phyloP scores from a whole-genome alignment of 2,797 vertebrate species.

The Notoglanidium macrostoma region DNA sequence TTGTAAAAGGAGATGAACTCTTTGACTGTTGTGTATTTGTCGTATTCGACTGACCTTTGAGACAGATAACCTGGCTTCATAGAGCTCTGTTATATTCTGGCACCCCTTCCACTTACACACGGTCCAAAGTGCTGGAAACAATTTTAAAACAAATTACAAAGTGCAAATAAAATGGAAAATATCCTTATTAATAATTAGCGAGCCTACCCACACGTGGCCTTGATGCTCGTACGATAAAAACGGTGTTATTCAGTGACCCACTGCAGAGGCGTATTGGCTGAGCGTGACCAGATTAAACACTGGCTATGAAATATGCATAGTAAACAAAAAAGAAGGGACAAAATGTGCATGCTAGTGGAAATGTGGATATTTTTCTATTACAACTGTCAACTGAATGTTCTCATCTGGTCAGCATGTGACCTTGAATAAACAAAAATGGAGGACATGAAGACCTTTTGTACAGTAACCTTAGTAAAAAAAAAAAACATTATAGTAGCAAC shows the following conservation, averaged over 20 bases:
- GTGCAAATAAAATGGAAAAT: constrained; percentile 60
- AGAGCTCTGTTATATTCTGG: constrained; percentile 44
- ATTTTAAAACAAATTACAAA: constrained; percentile 60
- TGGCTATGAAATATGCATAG: constrained; percentile 29
- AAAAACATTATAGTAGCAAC: background rate
- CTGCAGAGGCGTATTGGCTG: constrained; percentile 23
- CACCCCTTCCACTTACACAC: constrained; percentile 35
- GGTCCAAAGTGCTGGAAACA: constrained; percentile 57
- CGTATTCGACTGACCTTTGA: constrained; percentile 47
- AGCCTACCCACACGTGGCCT: constrained; percentile 55
- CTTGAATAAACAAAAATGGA: background rate
- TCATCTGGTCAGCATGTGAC: background rate
- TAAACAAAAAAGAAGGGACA: constrained; percentile 1
- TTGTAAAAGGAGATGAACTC: constrained; percentile 1
- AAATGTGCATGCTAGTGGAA: constrained; percentile 14
- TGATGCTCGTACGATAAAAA: constrained; percentile 50
- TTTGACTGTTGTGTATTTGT: constrained; percentile 23
- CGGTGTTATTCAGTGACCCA: constrained; percentile 40
- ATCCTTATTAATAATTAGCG: constrained; percentile 63
- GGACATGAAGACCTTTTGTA: background rate
- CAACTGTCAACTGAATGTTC: constrained; percentile 13
- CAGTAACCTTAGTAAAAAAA: background rate
- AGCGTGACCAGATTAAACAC: constrained; percentile 15
- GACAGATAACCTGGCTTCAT: constrained; percentile 44
- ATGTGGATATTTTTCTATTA: constrained; percentile 13